Base-by-base conservation (phyloP, 2,888 invertebrate species). In the Mesorhabditis spiculigera region DNA sequence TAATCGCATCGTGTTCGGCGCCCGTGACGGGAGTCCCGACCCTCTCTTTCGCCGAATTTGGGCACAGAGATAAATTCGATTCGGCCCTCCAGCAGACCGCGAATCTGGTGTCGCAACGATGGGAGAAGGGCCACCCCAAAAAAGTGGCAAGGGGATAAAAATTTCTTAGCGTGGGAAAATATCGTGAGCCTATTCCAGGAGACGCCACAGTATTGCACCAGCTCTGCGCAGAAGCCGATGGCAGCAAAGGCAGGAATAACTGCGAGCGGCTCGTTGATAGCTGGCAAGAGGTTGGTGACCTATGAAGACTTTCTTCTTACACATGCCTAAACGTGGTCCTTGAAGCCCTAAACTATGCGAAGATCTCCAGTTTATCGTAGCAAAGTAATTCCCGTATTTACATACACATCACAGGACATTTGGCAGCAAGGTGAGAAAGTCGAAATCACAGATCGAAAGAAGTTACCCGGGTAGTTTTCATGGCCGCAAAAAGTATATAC, bases 181-280 rank as follows among this genome's bases (percentile, higher is more conserved):
- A 10, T 50, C 58, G 8, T 50, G 10, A 50, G 58, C 10, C n/a
- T 50, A 50, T 70, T 75, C 66, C 72, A 76, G 73, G 73, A 67
- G 78, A 78, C 8, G 71, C 72, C 5, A 76, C 73, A 10, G 68
- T 72, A 10, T 71, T 78, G 6, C 74, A 75, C 61, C 78, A 78
- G 71, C 74, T 73, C 63, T 78, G 78, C 63, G 78, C 75, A 13
- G 70, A 71, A 6, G 66, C 65, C 5, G 72, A 72, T 28, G 28
- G 28, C 28, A 28, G 28, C 28, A 28, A 28, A 3, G 28, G 28
- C 28, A 28, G n/a, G 58, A 50, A 50, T 10, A 73, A 72, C 63
- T 80, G 80, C 71, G 75, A 78, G 42, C 74, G 76, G 68, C 64
- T 70, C 5, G 69, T 73, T 5, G 78, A 78, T 16, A 69, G 71